Conservation (phyloP, 2,888 invertebrate genomes). For the Meandrusa payeni region DNA sequence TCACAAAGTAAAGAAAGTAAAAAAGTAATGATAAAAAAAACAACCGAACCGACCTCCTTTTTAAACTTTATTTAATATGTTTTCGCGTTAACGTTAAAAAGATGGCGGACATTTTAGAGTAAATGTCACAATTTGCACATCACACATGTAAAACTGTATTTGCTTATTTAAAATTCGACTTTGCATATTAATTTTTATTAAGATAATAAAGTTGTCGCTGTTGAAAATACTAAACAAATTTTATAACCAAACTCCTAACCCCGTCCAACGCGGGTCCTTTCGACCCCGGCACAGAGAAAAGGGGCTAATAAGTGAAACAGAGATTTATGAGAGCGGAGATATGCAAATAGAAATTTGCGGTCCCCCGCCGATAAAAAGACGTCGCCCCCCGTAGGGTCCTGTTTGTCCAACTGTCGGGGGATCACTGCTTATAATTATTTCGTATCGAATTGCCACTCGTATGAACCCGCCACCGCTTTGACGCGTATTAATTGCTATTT, state of each 20-base stretch:
- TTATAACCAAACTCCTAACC: conserved; percentile 39
- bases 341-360: conserved; percentile 80
- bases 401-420: conserved; percentile 73
- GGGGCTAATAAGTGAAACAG: conserved; percentile 78
- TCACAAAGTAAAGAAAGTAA: no score
- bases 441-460: conserved; percentile 39
- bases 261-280: conserved; percentile 43
- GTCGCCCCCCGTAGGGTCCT: conserved; percentile 55
- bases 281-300: conserved; percentile 47
- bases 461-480: conserved; percentile 3
- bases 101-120: no score
- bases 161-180: no score
- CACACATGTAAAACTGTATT: no score
- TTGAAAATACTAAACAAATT: conserved; percentile 32
- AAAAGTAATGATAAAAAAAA: no score
- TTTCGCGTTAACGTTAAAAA: no score
- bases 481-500: conserved; percentile 14
- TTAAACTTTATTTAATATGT: no score
- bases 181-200: no score
- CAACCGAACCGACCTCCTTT: no score
- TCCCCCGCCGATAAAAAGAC: conserved; percentile 78
- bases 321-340: conserved; percentile 79
- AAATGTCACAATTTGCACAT: no score
- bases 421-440: conserved; percentile 68
- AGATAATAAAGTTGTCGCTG: neutral